Base-by-base conservation (phyloP, 2,888 invertebrate genomes). In the Pegoplata infirma region DNA sequence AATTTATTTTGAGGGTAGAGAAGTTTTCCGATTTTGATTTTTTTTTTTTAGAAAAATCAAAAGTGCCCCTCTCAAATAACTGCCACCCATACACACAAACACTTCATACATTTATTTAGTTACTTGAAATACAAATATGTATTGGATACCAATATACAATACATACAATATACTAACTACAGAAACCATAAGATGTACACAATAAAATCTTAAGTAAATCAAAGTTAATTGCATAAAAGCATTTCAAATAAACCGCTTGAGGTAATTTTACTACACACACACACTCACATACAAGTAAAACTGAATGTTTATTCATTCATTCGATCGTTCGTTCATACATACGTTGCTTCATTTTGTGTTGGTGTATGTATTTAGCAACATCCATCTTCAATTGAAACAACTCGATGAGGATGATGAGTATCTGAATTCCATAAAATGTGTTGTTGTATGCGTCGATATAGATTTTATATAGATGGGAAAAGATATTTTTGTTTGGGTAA, bases 201-300 rank as follows among this genome's bases (percentile, higher is more conserved):
- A 64, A 36, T 51, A 36, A 64, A 64, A 64, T 51, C 51, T 64
- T 51, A 51, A 40, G 36, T 40, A 64, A 64, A 64, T 53, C 64
- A 51, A 51, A 51, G 25, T 66, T 66, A 53, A 55, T 66, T 66
- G 44, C 19, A 55, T 46, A 66, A 66, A 66, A 46, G 66, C 66
- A 66, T 53, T 25, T 19, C 17, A 66, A 46, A 55, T 25, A 55
- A 66, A 66, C 66, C 55, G 53, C 66, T 55, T 53, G 55, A 66
- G 40, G 51, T 40, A 40, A 53, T 53, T 44, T 53, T 17, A 66
- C 3, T 51, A 10, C 23, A 16, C 19, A 6, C 32, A 47, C 21
- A 2, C 21, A 44, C 32, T 49, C 12, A 19, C 7, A 49, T 49
- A 1, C 1, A 47, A 7, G n/a, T n/a, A n/a, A n/a, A n/a, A n/a